phyloP scores from a whole-genome alignment of 1,140 invertebrate genomes.

The Drosophila sp. region DNA sequence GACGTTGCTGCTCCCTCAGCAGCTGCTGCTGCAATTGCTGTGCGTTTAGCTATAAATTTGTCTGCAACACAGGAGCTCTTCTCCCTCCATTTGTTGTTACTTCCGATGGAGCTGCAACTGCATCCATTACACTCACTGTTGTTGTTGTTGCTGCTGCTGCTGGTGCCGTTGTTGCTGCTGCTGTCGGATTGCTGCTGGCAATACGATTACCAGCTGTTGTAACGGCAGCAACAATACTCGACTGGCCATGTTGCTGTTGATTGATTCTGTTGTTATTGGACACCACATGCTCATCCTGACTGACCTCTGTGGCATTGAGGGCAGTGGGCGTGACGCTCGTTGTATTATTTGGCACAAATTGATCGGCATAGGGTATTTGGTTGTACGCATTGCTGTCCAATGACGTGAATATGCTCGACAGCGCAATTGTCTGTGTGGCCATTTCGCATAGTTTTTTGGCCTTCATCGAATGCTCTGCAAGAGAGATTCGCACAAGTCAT shows the following conservation, averaged over 20 bases:
- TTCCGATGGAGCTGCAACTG: slow-evolving; percentile 9
- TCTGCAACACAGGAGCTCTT: slow-evolving; percentile 64
- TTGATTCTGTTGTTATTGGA: slow-evolving; percentile 84
- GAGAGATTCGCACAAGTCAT: neutral
- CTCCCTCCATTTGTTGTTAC: slow-evolving; percentile 33
- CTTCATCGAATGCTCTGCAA: slow-evolving; percentile 71
- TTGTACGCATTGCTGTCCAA: slow-evolving; percentile 76
- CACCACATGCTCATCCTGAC: slow-evolving; percentile 59
- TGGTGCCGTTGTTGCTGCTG: slow-evolving; percentile 6
- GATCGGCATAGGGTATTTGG: slow-evolving; percentile 84
- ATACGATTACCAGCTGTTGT: slow-evolving; percentile 49
- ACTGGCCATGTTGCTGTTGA: slow-evolving; percentile 71
- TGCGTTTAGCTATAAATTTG: slow-evolving; percentile 83
- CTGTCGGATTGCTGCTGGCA: slow-evolving; percentile 22
- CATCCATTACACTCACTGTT: slow-evolving; percentile 27
- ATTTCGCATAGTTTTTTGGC: slow-evolving; percentile 82
- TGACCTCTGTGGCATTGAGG: slow-evolving; percentile 38
- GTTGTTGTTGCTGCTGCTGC: neutral
- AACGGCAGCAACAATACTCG: slow-evolving; percentile 25
- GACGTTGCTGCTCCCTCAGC: slow-evolving; percentile 60
- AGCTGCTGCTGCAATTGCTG: slow-evolving; percentile 75
- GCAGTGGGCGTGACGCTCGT: slow-evolving; percentile 51
- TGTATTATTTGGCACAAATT: slow-evolving; percentile 82
- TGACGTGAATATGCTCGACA: slow-evolving; percentile 78
- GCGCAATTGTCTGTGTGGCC: slow-evolving; percentile 80